These are phyloP conservation scores for Lamproptera curius DNA, from an alignment of 2,888 invertebrate genomes.

Conservation along the genomic window DNA sequence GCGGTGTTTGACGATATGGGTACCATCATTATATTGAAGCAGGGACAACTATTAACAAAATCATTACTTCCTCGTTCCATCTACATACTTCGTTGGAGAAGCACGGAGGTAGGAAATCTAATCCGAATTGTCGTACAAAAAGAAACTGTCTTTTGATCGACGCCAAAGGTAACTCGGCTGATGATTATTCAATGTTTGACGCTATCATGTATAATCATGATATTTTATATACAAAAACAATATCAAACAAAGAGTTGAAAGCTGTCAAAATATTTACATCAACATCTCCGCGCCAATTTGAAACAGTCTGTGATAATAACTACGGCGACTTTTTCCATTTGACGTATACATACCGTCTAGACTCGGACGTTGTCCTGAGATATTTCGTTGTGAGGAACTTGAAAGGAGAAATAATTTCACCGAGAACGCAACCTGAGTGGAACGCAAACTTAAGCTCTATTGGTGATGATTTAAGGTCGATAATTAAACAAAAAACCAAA, in stretches of 20 bases:
- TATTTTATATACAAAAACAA: conserved; percentile 25
- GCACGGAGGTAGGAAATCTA: conserved; percentile 21
- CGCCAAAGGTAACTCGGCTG: conserved; percentile 32
- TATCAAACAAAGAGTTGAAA: conserved; percentile 29
- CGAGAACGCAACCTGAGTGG: conserved; percentile 37
- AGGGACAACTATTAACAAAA: conserved; percentile 6
- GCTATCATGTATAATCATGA: conserved; percentile 41
- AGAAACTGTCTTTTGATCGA: conserved; percentile 40
- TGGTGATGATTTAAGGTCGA: conserved; percentile 28
- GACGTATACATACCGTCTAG: conserved; percentile 52
- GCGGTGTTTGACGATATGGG: conserved; percentile 10
- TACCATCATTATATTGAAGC: conserved; percentile 13
- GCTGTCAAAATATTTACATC: conserved; percentile 42
- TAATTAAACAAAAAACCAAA: conserved; percentile 41
- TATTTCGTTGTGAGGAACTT: conserved; percentile 43
- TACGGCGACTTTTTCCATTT: conserved; percentile 52
- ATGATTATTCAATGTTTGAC: conserved; percentile 35
- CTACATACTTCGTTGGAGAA: conserved; percentile 14
- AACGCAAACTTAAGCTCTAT: conserved; percentile 26
- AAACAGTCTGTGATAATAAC: conserved; percentile 44
- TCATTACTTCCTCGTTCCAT: background rate
- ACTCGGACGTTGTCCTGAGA: conserved; percentile 50
- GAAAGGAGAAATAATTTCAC: conserved; percentile 39
- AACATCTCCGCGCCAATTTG: conserved; percentile 37
- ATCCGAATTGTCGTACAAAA: conserved; percentile 30